phyloP scores from a whole-genome alignment of 2,797 vertebrate species.

The Buceros bicornis region DNA sequence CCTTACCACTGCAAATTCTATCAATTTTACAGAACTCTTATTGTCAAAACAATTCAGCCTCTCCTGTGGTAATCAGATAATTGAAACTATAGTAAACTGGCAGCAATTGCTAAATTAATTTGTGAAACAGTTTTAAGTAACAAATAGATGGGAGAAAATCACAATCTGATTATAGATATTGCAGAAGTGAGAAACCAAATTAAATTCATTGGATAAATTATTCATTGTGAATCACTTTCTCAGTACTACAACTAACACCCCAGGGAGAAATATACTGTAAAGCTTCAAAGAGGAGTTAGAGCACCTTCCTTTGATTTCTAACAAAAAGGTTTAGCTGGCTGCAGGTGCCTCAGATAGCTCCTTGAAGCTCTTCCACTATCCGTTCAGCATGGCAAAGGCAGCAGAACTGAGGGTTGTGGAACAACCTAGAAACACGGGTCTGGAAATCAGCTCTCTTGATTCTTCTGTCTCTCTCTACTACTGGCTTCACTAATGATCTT shows the following conservation, averaged over 20 bases:
- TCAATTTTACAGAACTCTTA: neutral
- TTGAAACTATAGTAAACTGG: neutral
- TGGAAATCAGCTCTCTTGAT: neutral
- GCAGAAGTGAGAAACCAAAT: conserved; percentile 34
- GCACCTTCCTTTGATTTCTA: neutral
- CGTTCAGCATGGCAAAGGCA: neutral
- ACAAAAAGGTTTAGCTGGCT: neutral
- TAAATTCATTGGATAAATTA: conserved; percentile 34
- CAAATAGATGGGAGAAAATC: conserved; percentile 11
- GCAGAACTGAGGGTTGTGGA: neutral
- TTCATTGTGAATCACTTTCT: conserved; percentile 2
- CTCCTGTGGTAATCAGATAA: neutral
- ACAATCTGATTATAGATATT: conserved; percentile 48
- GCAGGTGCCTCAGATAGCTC: neutral
- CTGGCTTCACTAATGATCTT: neutral
- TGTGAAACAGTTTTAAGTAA: conserved; percentile 23
- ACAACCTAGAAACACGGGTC: neutral
- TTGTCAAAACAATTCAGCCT: neutral
- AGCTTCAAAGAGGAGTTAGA: neutral
- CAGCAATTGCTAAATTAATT: conserved; percentile 43
- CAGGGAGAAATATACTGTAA: neutral
- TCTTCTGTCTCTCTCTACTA: neutral
- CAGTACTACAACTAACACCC: neutral
- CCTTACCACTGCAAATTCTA: neutral
- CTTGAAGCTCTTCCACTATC: neutral